A percentile compares a stretch with the other conserved stretches of the same genome.
Evolutionary conservation across 2,113 vertebrate species (phyloP).

Genomic region (Burhinus oedicnemus): DNA sequence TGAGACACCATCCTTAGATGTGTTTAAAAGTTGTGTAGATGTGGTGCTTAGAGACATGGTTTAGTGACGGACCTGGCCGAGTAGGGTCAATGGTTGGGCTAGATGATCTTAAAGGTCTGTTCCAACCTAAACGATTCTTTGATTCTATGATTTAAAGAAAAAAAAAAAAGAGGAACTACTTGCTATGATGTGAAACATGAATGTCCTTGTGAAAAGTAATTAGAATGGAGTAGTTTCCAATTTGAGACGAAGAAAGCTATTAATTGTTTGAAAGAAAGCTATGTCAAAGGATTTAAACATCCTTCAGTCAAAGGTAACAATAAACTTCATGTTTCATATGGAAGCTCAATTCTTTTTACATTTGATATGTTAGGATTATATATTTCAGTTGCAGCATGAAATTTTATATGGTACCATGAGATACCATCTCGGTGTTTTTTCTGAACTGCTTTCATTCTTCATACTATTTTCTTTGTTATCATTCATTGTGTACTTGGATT

Average conservation of each 20-base stretch:
- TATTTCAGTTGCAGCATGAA: not conserved
- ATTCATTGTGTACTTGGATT: not conserved
- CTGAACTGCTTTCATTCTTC: not conserved
- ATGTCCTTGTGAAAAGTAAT: not conserved
- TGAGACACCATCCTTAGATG: too few relatives aligned
- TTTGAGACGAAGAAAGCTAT: not conserved
- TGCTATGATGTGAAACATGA: not conserved
- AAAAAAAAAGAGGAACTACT: not conserved
- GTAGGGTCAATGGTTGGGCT: too few relatives aligned
- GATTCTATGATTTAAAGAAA: not conserved
- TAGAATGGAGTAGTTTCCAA: not conserved
- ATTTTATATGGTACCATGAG: not conserved
- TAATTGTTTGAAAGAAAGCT: not conserved
- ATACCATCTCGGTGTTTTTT: not conserved
- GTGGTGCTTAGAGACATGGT: too few relatives aligned
- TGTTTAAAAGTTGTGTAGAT: too few relatives aligned
- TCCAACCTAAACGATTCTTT: too few relatives aligned
- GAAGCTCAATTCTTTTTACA: not conserved
- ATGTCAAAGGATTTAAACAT: not conserved
- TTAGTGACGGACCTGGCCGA: too few relatives aligned
- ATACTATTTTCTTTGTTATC: not conserved
- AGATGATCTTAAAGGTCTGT: too few relatives aligned
- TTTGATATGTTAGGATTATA: not conserved
- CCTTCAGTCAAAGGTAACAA: not conserved
- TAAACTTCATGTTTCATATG: not conserved